Conservation (phyloP, 2,113 vertebrate species). For the Microcebus ravelobensis region DNA sequence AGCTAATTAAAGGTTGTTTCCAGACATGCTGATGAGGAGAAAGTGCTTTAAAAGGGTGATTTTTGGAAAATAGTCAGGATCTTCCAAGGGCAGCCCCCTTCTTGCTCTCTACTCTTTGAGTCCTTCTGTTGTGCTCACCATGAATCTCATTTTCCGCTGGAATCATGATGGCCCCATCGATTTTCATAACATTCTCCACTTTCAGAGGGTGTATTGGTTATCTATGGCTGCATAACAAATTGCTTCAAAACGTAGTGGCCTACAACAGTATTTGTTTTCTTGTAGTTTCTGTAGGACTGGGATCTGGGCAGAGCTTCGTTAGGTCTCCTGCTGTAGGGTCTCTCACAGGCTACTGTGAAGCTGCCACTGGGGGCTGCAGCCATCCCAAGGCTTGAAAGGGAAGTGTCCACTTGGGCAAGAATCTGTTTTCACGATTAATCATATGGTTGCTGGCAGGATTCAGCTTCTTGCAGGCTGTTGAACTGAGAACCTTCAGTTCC, state of each 20-base stretch:
- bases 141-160: slow-evolving; percentile 29
- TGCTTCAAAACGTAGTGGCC: neutral
- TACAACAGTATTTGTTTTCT: neutral
- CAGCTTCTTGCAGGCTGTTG: neutral
- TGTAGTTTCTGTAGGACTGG: neutral
- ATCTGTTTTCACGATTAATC: neutral
- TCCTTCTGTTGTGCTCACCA: neutral
- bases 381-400: neutral
- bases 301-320: neutral
- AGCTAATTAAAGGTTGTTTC: slow-evolving; percentile 47
- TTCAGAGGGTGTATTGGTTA: neutral
- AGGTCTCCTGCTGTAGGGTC: neutral
- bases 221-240: neutral
- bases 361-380: neutral
- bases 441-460: neutral
- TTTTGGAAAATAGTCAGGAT: slow-evolving; percentile 17
- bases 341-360: neutral
- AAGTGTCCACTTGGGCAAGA: neutral
- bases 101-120: neutral
- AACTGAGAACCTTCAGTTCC: neutral
- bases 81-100: neutral
- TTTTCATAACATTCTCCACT: neutral
- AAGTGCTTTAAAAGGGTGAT: neutral
- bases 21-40: slow-evolving; percentile 22
- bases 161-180: neutral